These are phyloP conservation scores for Drosophila putrida DNA, from an alignment of 2,888 invertebrate genomes.

Conservation along the genomic window DNA sequence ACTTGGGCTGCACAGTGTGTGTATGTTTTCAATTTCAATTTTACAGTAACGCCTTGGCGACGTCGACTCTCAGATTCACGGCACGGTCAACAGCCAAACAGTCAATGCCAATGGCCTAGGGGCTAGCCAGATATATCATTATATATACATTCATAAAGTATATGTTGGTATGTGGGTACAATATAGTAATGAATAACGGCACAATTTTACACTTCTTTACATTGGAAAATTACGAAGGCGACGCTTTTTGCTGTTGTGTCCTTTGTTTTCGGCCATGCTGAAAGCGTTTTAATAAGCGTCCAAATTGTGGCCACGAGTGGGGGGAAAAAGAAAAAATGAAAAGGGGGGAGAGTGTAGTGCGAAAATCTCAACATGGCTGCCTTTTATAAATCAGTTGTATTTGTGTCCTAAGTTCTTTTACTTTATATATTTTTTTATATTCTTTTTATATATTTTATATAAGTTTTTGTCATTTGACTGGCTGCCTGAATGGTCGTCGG, in stretches of 20 bases:
- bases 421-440: not conserved
- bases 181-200: constrained; percentile 53
- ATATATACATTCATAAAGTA: constrained; percentile 5
- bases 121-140: not conserved
- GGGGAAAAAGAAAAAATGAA: not conserved
- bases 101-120: constrained; percentile 13
- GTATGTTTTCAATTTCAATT: constrained; percentile 67
- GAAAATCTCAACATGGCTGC: constrained; percentile 34
- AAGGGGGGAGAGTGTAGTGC: not conserved
- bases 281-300: constrained; percentile 58
- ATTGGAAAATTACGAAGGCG: constrained; percentile 49
- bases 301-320: constrained; percentile 27
- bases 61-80: constrained; percentile 16
- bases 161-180: constrained; percentile 7
- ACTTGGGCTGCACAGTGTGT: constrained; percentile 17
- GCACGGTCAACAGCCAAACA: constrained; percentile 11
- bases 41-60: constrained; percentile 40
- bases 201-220: constrained; percentile 67
- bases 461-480: constrained; percentile 1
- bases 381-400: constrained; percentile 64
- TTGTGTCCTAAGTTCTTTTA: constrained; percentile 28
- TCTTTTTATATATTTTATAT: not conserved
- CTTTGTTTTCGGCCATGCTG: constrained; percentile 46
- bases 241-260: not conserved
- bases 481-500: constrained; percentile 20